Evolutionary conservation across 2,888 invertebrate genomes (phyloP), one percentile per base, ranked within the genome.

Genomic region (Galerucella pusilla): DNA sequence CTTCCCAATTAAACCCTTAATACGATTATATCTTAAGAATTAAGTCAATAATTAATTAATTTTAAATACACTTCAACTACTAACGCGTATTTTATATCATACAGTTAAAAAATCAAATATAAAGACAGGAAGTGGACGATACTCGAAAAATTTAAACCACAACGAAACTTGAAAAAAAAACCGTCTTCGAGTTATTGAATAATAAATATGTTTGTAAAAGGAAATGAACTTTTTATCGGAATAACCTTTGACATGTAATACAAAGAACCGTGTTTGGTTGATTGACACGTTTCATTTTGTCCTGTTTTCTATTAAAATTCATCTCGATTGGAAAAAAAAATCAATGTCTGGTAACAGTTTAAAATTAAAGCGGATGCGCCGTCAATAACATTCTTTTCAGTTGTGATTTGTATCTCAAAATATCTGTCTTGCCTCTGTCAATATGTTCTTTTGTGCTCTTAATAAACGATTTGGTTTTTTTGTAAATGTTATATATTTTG

Each of bases 181-280:
- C 75, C 81, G 76, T 77, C 80, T 79, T 81, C 57, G 76, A 76
- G 76, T 74, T 77, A 78, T 80, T 79, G 80, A 81, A 83, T 80
- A 83, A 83, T 80, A 80, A 80, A 80, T 79, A 82, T 80, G 78
- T 84, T 85, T 84, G 80, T 82, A 84, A 84, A 84, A 84, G 86
- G 86, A 86, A 86, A 86, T 86, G 86, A 85, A 86, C 83, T 86
- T 85, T 86, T 86, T 86, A 86, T 86, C 86, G 82, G 81, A 76
- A 78, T 81, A 83, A 85, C 85, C 85, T 82, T 80, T 83, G 84
- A 82, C 84, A 83, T 75, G 66, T 64, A 66, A 74, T 78, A 83
- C 83, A 83, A 84, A 82, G 82, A 83, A 78, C 80, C 78, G 79
- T 80, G 80, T 25, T 79, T 75, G 78, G 79, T 77, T 83, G 84